A percentile compares a stretch with the other conserved stretches of the same genome.
These are phyloP conservation scores for Phenacoccus solenopsis DNA, from an alignment of 1,140 invertebrate genomes.

Conservation along the genomic window DNA sequence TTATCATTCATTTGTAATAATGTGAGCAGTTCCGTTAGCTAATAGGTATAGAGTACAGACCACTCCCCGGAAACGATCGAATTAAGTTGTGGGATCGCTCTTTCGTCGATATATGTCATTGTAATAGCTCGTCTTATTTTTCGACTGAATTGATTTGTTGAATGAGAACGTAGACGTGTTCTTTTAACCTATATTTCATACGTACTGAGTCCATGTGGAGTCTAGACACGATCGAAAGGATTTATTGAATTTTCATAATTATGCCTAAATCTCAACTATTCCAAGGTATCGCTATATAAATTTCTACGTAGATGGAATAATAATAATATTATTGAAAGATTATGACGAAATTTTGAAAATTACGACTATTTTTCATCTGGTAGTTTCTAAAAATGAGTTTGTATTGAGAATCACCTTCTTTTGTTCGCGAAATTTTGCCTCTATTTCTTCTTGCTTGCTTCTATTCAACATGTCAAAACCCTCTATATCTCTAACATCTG, in stretches of 20 bases:
- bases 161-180: too few relatives aligned
- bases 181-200: background rate
- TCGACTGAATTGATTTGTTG: background rate
- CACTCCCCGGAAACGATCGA: slow-evolving; percentile 8
- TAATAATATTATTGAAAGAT: too few relatives aligned
- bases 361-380: too few relatives aligned
- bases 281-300: too few relatives aligned
- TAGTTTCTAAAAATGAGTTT: background rate
- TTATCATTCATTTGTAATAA: slow-evolving; percentile 9
- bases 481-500: background rate
- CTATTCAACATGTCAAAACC: slow-evolving; percentile 8
- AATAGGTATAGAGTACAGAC: background rate
- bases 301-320: too few relatives aligned
- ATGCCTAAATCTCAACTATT: too few relatives aligned
- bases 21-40: background rate
- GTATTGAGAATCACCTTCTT: background rate
- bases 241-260: too few relatives aligned
- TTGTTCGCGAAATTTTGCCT: slow-evolving; percentile 8
- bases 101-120: background rate
- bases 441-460: slow-evolving; percentile 13
- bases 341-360: too few relatives aligned
- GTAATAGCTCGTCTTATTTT: background rate
- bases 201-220: too few relatives aligned
- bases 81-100: background rate
- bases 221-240: too few relatives aligned